These are phyloP conservation scores for Euleptes europaea DNA, from an alignment of 2,113 vertebrate genomes.

Conservation along the genomic window DNA sequence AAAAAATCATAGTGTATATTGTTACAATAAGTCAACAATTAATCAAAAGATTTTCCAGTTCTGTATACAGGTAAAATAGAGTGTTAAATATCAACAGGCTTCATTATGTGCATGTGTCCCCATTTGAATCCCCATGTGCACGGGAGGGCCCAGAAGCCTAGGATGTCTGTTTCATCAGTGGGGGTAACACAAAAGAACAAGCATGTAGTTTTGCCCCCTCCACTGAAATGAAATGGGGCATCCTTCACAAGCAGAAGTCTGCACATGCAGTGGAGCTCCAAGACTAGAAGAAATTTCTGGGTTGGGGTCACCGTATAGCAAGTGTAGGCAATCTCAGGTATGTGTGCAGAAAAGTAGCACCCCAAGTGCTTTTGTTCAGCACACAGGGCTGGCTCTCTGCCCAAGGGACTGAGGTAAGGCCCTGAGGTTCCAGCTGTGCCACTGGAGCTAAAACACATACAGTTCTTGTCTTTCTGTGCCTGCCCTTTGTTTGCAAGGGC, in stretches of 20 bases:
- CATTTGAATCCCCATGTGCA: not conserved
- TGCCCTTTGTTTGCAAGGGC: too few relatives aligned
- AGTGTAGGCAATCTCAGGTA: too few relatives aligned
- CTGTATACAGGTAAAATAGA: conserved; percentile 46
- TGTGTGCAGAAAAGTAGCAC: too few relatives aligned
- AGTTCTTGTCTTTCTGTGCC: too few relatives aligned
- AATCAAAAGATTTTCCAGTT: conserved; percentile 4
- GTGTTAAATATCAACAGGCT: not conserved
- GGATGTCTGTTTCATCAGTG: not conserved
- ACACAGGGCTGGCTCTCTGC: too few relatives aligned
- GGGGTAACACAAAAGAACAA: not conserved
- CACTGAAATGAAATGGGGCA: not conserved
- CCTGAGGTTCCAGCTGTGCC: too few relatives aligned
- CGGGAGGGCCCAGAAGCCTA: not conserved
- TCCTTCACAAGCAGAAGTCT: not conserved
- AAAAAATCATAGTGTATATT: conserved; percentile 42
- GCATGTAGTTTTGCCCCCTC: not conserved
- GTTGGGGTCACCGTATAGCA: not conserved
- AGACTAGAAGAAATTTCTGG: not conserved
- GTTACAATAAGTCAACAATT: conserved; percentile 19
- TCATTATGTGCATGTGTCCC: not conserved
- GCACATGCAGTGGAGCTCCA: not conserved
- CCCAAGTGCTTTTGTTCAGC: too few relatives aligned
- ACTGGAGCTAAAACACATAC: too few relatives aligned
- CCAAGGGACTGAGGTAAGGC: too few relatives aligned